Evolutionary conservation across 2,113 vertebrate genomes (phyloP).

Genomic region (Zosterops lateralis): DNA sequence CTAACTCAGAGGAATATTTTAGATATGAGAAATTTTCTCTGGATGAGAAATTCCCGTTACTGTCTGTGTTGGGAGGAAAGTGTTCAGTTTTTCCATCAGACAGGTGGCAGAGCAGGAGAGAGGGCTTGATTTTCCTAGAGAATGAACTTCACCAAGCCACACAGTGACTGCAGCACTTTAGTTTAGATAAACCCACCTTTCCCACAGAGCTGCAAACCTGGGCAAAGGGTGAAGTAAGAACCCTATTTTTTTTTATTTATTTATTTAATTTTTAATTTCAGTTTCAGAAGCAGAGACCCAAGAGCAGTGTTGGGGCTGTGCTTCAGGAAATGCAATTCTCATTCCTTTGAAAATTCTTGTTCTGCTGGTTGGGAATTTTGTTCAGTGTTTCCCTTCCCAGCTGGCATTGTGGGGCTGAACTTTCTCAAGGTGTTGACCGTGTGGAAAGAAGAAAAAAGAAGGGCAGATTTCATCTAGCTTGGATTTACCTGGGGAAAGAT

Average conservation of each 20-base stretch:
- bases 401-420: not conserved
- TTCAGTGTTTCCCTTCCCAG: conserved; percentile 20
- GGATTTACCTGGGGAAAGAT: not conserved
- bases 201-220: conserved; percentile 9
- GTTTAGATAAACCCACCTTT: not conserved
- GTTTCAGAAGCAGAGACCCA: conserved; percentile 6
- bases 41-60: not conserved
- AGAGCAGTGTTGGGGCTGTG: not conserved
- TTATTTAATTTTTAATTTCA: not conserved
- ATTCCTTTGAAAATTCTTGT: conserved; percentile 46
- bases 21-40: not conserved
- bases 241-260: no score
- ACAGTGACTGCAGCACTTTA: not conserved
- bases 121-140: conserved; percentile 3
- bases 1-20: not conserved
- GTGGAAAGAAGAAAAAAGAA: not conserved
- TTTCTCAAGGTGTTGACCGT: conserved; percentile 28
- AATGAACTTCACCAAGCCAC: not conserved
- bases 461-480: not conserved
- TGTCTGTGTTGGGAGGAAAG: not conserved
- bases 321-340: not conserved
- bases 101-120: not conserved
- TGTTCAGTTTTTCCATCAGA: not conserved
- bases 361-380: conserved; percentile 24
- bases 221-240: not conserved